Evolutionary conservation across 2,888 invertebrate genomes (phyloP), one percentile per base, ranked within the genome.

Genomic region (Altica lythri): DNA sequence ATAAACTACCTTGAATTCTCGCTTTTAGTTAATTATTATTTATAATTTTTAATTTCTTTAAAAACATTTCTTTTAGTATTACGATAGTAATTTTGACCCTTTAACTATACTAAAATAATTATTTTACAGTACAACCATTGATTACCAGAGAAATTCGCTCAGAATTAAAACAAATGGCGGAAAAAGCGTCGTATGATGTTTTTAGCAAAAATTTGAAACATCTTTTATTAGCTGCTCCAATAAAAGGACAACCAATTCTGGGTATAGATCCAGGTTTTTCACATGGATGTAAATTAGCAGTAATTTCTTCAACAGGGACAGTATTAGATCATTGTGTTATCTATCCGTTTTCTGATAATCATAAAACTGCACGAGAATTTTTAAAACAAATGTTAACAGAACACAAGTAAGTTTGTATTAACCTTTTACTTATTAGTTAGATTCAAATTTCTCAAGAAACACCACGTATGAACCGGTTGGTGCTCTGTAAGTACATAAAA

Each of bases 221-320:
- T 64, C 81, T 95, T 45, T 78, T 96, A 4, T 76, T 95, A 8
- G 85, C 85, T 35, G 85, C 90, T 12, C 95, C 95, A 0, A 79
- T 93, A 0, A 85, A 89, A 69, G 92, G 91, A 25, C 84, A 86
- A 72, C 79, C 82, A 4, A 89, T 96, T 53, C 78, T 92, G 18
- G 95, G 92, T 0, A 81, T 96, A 44, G 96, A 96, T 79, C 96
- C 96, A 0, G 95, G 96, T 0, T 95, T 88, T 71, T 79, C 77
- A 57, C 88, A 92, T 71, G 95, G 95, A 1, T 95, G 95, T 72
- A 96, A 96, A 81, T 77, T 90, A 30, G 95, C 93, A 2, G 79
- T 93, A 3, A 86, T 94, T 55, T 86, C 87, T 8, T 78, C 83
- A 48, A 85, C 83, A 44, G 90, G 91, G 1, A 81, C 82, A 56